Base-by-base conservation (phyloP, 2,113 vertebrate species). In the Calidris pugnax region DNA sequence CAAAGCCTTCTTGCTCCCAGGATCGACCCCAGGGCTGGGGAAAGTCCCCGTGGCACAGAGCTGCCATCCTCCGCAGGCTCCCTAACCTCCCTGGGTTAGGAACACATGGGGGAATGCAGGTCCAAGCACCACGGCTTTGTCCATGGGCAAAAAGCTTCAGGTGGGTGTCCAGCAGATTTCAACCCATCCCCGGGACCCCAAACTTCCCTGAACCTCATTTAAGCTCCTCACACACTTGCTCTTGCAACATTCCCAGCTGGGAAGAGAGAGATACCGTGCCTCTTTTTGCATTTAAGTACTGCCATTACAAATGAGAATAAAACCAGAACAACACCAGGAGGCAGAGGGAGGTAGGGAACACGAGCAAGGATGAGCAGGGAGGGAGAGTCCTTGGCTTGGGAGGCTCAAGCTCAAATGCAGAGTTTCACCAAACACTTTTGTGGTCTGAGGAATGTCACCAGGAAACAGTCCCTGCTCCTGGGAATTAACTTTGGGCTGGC, bases 11-110 rank as follows among this genome's bases (percentile, higher is more conserved):
- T 48, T 47, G 75, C 43, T 75, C 17, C 33, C 13, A 28, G 43
- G 37, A 68, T 1, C 8, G 20, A 63, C 2, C 9, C 28, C 8
- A 3, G 2, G n/a, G 3, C 6, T 5, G 57, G 21, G n/a, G n/a
- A 68, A 43, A 67, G 33, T 11, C 24, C 50, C 48, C 0, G 0
- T 9, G 68, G 16, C 56, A 75, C 1, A 0, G 48, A 50, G 50
- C 23, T 73, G 30, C 5, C 30, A 15, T 1, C 32, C 7, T 75
- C 5, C 71, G 30, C 1, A 0, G 6, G 41, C 33, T 71, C 51
- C 41, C 35, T 4, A 21, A 32, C 20, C 27, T 39, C 37, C 37
- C 55, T 1, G 13, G 7, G 9, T 22, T 27, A 64, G 71, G 47
- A 69, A 69, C 82, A 39, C 11, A 6, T 1, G 2, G 4, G 33